Evolutionary conservation across 2,888 invertebrate genomes (phyloP).

Genomic region (Zootermopsis nevadensis): DNA sequence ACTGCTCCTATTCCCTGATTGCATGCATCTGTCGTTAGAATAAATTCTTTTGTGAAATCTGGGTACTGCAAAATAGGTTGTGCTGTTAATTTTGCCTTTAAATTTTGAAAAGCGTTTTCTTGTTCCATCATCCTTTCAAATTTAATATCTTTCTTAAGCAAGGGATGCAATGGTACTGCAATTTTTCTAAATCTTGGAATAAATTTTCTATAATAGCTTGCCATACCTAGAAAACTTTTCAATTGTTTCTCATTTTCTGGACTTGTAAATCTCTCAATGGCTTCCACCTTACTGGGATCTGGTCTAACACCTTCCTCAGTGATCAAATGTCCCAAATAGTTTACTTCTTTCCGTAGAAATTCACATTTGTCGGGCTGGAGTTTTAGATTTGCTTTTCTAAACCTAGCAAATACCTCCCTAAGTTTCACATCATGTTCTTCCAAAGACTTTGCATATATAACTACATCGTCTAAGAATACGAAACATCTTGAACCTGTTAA

Average conservation of each 20-base stretch:
- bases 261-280: constrained; percentile 52
- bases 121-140: not conserved
- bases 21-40: constrained; percentile 56
- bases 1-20: constrained; percentile 55
- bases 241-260: constrained; percentile 52
- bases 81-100: constrained; percentile 45
- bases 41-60: constrained; percentile 56
- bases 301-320: constrained; percentile 53
- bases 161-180: constrained; percentile 56
- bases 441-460: not conserved
- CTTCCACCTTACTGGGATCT: constrained; percentile 54
- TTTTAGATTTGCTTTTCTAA: constrained; percentile 44
- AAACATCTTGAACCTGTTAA: not conserved
- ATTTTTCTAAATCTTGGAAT: constrained; percentile 58
- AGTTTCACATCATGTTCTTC: not conserved
- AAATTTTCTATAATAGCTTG: constrained; percentile 60
- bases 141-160: constrained; percentile 16
- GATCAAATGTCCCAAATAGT: constrained; percentile 52
- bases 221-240: constrained; percentile 58
- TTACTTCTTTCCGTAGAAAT: constrained; percentile 47
- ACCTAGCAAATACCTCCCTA: constrained; percentile 9
- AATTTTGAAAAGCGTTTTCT: not conserved
- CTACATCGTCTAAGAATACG: not conserved
- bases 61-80: constrained; percentile 55
- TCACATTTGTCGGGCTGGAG: constrained; percentile 55